These are phyloP conservation scores for Drosophila neoperkinsi DNA, from an alignment of 2,888 invertebrate species.

Conservation along the genomic window DNA sequence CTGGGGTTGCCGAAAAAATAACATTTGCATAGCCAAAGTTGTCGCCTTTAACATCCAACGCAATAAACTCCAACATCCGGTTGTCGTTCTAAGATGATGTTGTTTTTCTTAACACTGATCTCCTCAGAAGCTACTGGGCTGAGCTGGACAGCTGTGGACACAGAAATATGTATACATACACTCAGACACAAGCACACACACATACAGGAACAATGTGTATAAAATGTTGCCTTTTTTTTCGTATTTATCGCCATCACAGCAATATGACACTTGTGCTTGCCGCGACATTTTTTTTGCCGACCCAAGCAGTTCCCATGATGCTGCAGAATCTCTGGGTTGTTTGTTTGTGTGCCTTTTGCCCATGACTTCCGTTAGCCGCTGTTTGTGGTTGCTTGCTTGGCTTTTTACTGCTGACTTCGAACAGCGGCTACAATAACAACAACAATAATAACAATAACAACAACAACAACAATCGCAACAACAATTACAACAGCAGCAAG, in stretches of 20 bases:
- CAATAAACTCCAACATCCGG: conserved; percentile 76
- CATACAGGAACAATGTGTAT: conserved; percentile 54
- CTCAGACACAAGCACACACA: conserved; percentile 31
- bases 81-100: conserved; percentile 72
- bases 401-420: conserved; percentile 50
- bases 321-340: conserved; percentile 70
- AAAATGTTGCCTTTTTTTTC: conserved; percentile 73
- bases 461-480: conserved; percentile 16
- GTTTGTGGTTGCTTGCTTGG: conserved; percentile 51
- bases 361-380: conserved; percentile 79
- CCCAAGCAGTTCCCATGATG: conserved; percentile 78
- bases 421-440: conserved; percentile 12
- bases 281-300: conserved; percentile 61
- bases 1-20: conserved; percentile 47
- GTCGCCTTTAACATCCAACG: conserved; percentile 38
- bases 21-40: conserved; percentile 53
- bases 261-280: conserved; percentile 77
- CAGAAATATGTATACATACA: conserved; percentile 8
- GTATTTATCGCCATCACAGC: conserved; percentile 70
- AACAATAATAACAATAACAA: conserved; percentile 12
- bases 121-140: conserved; percentile 54
- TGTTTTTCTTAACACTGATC: conserved; percentile 69
- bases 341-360: conserved; percentile 76
- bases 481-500: conserved; percentile 29
- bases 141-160: conserved; percentile 32